These are phyloP conservation scores for Odontesthes bonariensis DNA, from an alignment of 2,113 vertebrate species.

Conservation along the genomic window DNA sequence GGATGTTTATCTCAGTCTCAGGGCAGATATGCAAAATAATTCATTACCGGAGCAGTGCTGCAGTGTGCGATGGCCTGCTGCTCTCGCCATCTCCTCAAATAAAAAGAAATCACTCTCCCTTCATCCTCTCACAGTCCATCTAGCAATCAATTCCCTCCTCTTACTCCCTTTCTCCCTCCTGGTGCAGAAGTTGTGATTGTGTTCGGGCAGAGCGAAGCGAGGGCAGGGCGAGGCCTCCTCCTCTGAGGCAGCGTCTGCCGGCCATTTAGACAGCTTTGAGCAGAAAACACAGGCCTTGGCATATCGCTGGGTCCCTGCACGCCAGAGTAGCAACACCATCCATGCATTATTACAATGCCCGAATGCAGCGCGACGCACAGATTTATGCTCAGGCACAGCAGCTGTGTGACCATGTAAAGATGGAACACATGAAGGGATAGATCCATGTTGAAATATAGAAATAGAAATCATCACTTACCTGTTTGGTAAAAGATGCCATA, in stretches of 20 bases:
- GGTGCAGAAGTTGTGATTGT: constrained; percentile 46
- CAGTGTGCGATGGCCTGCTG: constrained; percentile 28
- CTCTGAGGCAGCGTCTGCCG: constrained; percentile 45
- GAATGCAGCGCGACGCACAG: constrained; percentile 53
- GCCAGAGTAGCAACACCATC: constrained; percentile 64
- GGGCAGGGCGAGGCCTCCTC: constrained; percentile 51
- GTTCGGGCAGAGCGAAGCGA: constrained; percentile 46
- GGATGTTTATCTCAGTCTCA: constrained; percentile 35
- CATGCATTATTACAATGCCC: constrained; percentile 61
- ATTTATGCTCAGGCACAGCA: constrained; percentile 59
- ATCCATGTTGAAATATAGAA: constrained; percentile 1
- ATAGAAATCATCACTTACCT: constrained; percentile 62
- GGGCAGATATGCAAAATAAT: constrained; percentile 54
- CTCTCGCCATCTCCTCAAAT: constrained; percentile 32
- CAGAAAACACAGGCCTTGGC: constrained; percentile 61
- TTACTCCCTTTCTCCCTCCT: neutral
- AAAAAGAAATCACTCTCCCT: constrained; percentile 24
- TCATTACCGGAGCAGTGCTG: constrained; percentile 42
- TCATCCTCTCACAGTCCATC: constrained; percentile 6
- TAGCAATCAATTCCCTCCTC: neutral
- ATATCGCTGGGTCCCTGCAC: constrained; percentile 53
- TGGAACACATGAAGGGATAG: neutral
- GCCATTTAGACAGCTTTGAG: constrained; percentile 57
- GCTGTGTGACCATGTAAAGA: constrained; percentile 25
- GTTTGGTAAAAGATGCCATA: constrained; percentile 12